Evolutionary conservation across 2,797 vertebrate genomes (phyloP), one percentile per base, ranked within the genome.

Genomic region (Lagothrix lagotricha): DNA sequence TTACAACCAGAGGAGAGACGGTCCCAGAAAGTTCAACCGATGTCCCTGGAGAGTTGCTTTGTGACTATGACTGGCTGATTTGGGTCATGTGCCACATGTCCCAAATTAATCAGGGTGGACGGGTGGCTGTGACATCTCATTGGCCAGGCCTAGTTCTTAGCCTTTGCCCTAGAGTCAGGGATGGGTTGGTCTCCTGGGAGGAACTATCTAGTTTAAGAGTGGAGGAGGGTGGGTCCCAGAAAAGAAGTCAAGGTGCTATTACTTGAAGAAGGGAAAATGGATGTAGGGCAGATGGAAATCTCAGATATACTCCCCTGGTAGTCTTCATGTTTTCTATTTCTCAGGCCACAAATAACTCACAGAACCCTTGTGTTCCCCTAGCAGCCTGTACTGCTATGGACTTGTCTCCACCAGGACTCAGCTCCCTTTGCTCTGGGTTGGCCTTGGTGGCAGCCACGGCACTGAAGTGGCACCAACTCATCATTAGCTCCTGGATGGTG

Each of bases 181-280:
- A 3, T 14, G 6, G 2, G 12, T 44, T 52, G 28, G 9, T 7
- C 28, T n/a, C 5, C 0, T 3, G 0, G 15, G 41, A 87, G 12
- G 48, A 87, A 4, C 46, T 50, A 52, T 20, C 57, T 36, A 70
- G 19, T 20, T 33, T 67, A 9, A 12, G 70, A 54, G 3, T 61
- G 3, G 44, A 15, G 20, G 46, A 30, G 15, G 12, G 17, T 4
- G 13, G 28, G 30, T 58, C 14, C 44, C 9, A 6, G 12, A n/a
- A 61, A 44, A 48, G 36, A 44, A 41, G n/a, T 67, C 30, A 10
- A 0, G 2, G 11, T 41, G 39, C 8, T 77, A 0, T 14, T 14
- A 17, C 12, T 41, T 30, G 26, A 58, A 24, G 44, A 28, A 7
- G 39, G 2, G 30, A 9, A 17, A 5, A 1, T 7, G 11, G 14